phyloP scores from a whole-genome alignment of 2,113 vertebrate species.

The Glaucidium brasilianum region DNA sequence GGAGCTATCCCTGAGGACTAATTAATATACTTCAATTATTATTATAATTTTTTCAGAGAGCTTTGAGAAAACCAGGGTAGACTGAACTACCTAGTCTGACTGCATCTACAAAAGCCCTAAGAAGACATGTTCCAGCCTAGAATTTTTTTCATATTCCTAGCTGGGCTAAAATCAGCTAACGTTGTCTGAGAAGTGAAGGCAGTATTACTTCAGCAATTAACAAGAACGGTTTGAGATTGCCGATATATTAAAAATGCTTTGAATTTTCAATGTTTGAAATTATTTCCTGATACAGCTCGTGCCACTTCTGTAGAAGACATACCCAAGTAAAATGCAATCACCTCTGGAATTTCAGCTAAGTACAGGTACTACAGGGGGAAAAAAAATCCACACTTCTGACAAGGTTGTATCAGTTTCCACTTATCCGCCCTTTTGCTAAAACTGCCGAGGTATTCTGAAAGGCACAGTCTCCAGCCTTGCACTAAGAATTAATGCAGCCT shows the following conservation, averaged over 20 bases:
- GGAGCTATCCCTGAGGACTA: slow-evolving; percentile 50
- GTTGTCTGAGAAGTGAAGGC: background rate
- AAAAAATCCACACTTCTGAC: background rate
- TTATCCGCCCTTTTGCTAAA: background rate
- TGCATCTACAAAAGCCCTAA: background rate
- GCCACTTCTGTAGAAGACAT: background rate
- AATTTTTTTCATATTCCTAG: background rate
- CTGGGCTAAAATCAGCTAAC: background rate
- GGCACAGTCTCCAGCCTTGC: background rate
- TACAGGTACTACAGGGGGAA: background rate
- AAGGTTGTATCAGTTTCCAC: background rate
- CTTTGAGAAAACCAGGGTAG: background rate
- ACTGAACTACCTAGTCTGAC: background rate
- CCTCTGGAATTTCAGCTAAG: background rate
- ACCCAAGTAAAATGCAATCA: background rate
- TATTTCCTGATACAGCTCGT: background rate
- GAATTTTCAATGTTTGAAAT: background rate
- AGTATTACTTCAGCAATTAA: background rate
- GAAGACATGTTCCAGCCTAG: background rate
- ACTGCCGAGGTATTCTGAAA: background rate
- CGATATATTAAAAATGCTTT: background rate
- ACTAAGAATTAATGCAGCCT: background rate
- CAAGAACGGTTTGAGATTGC: background rate
- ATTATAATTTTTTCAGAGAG: slow-evolving; percentile 19
- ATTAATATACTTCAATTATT: slow-evolving; percentile 51